Evolutionary conservation across 2,888 invertebrate genomes (phyloP), one percentile per base, ranked within the genome.

Genomic region (Drosophila differens): DNA sequence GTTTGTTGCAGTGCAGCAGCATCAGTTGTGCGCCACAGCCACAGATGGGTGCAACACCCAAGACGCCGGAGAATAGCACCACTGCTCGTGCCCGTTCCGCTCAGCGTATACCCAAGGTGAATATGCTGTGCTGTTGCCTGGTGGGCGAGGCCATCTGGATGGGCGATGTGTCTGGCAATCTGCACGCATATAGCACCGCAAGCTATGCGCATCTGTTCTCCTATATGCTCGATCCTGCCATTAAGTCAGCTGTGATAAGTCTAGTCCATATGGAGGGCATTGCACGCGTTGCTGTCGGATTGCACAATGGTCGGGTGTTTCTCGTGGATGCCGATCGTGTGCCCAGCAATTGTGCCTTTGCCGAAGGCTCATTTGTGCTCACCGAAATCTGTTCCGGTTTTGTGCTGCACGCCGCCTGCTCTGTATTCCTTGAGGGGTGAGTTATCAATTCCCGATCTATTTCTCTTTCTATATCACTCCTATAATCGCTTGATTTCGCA

Each of bases 111-210:
- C 86, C 90, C 39, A 91, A 91, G 76, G 82, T 92, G n/a, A 93
- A 93, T 74, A 93, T 93, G 92, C 76, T 91, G 33, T 93, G 93
- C 47, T 93, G 92, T 74, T 97, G 97, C 90, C 95, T 96, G 19
- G 96, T 98, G 2, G 96, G 96, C 54, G 94, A 95, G 76, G 94
- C 95, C 53, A 95, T 99, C 82, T 99, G 99, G 99, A 95, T 98
- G 82, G 98, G 98, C 0, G 98, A 99, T 94, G 96, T 96, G 58
- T 94, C 95, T 2, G 98, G 98, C n/a, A 95, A 96, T 76, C 95
- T 99, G 71, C 96, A 97, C 82, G 96, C 97, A 0, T 98, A 97
- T 91, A 95, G 95, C 77, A 94, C 94, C 53, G 92, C 93, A 39
- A 95, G 94, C 91, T 95, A 95, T 81, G 93, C 93, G 52, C 95